phyloP scores from a whole-genome alignment of 2,113 vertebrate genomes.

The Larimichthys polyactis region DNA sequence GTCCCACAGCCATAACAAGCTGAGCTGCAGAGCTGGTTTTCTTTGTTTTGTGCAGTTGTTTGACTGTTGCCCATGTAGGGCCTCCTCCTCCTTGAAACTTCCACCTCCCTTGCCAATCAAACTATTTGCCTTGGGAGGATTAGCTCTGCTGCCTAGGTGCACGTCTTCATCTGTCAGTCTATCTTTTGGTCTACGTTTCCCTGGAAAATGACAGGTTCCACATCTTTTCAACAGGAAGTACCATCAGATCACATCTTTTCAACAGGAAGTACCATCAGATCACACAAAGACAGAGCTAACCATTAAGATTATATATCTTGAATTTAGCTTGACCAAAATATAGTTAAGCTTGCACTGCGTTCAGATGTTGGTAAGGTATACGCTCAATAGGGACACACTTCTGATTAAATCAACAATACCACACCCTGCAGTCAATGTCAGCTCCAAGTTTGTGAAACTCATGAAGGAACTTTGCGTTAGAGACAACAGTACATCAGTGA shows the following conservation, averaged over 20 bases:
- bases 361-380: neutral
- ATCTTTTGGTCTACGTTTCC: conserved; percentile 32
- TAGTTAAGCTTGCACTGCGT: neutral
- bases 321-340: neutral
- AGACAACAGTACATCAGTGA: conserved; percentile 7
- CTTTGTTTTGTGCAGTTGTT: conserved; percentile 53
- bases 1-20: conserved; percentile 48
- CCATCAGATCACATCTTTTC: conserved; percentile 22
- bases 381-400: neutral
- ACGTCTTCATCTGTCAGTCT: conserved; percentile 50
- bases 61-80: conserved; percentile 59
- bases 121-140: conserved; percentile 53
- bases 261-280: conserved; percentile 24
- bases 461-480: neutral
- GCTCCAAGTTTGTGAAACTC: neutral
- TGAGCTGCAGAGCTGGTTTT: conserved; percentile 35
- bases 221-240: conserved; percentile 20
- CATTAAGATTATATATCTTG: neutral
- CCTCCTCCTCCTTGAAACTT: conserved; percentile 43
- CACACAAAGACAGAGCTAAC: neutral
- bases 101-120: conserved; percentile 46
- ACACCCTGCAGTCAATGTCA: neutral
- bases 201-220: conserved; percentile 24
- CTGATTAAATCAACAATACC: neutral
- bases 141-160: conserved; percentile 47